Base-by-base conservation (phyloP, 2,797 vertebrate genomes). In the Heterohyrax brucei region DNA sequence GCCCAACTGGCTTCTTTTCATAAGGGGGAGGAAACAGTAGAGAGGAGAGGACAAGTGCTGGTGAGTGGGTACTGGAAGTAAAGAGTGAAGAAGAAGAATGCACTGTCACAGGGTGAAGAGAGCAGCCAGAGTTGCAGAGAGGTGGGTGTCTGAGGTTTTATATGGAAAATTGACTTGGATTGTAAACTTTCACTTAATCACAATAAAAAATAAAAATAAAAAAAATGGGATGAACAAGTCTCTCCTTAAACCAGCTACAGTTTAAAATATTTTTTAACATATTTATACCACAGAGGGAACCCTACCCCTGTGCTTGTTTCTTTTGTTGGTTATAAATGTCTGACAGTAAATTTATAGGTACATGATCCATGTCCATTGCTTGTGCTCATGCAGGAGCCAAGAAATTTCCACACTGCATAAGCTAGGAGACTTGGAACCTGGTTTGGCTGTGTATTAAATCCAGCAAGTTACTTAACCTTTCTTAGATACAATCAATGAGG, bases 221-320 rank as follows among this genome's bases (percentile, higher is more conserved):
- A 46, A 72, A 3, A 8, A 44, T 39, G 89, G 5, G 14, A 14
- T 50, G 0, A 18, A n/a, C 62, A 75, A n/a, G 19, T 85, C 28
- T 90, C 61, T n/a, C 26, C 61, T 89, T 80, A 50, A 82, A 94
- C 13, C 44, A 79, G 13, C 33, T 93, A 59, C 9, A 61, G 18
- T 76, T 80, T 76, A 53, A 48, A 93, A 39, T 39, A 39, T 84
- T 46, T 89, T 95, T 92, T 78, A 92, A 86, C 70, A 39, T 81
- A 83, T 92, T 92, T 95, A 75, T 75, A 48, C 1, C 28, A 46
- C 22, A 21, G 3, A 39, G 18, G 46, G 19, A 9, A 33, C 39
- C 26, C 53, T 79, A 39, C 39, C 39, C 19, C 4, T 88, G 79
- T 86, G 18, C 18, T 8, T 48, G 56, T 59, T 72, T 96, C 13